phyloP scores from a whole-genome alignment of 2,888 invertebrate species.

The Gastrophysa polygoni region DNA sequence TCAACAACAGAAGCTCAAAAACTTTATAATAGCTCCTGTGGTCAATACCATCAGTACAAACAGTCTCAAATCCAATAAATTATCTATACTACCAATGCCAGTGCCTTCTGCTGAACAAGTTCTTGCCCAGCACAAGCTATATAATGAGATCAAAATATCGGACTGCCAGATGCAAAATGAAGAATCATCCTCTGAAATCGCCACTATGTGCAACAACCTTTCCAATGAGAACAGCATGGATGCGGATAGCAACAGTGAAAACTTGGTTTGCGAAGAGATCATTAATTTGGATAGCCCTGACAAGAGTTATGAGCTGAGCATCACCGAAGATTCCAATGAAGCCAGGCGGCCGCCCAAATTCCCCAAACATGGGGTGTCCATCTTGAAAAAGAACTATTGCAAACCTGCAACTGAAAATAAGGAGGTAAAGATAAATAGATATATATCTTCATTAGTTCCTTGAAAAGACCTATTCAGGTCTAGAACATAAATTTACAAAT shows the following conservation, averaged over 20 bases:
- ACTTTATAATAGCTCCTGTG: slow-evolving; percentile 66
- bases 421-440: no score
- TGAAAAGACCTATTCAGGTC: no score
- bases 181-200: slow-evolving; percentile 56
- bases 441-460: no score
- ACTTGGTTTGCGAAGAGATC: slow-evolving; percentile 60
- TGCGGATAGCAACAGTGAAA: slow-evolving; percentile 47
- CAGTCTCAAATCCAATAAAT: slow-evolving; percentile 58
- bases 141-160: slow-evolving; percentile 69
- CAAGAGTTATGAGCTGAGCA: slow-evolving; percentile 52
- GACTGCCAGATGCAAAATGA: slow-evolving; percentile 53
- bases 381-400: slow-evolving; percentile 52
- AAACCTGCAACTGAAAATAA: slow-evolving; percentile 49
- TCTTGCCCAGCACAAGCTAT: slow-evolving; percentile 62
- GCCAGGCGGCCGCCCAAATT: slow-evolving; percentile 56
- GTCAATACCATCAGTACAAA: slow-evolving; percentile 66
- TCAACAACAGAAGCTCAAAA: slow-evolving; percentile 55
- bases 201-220: slow-evolving; percentile 61
- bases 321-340: slow-evolving; percentile 59
- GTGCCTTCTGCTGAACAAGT: slow-evolving; percentile 39
- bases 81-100: slow-evolving; percentile 53
- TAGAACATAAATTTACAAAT: no score
- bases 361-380: slow-evolving; percentile 58
- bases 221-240: slow-evolving; percentile 38
- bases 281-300: slow-evolving; percentile 57